Evolutionary conservation across 2,113 vertebrate species (phyloP), one percentile per base, ranked within the genome.

Genomic region (Pluvialis apricaria): DNA sequence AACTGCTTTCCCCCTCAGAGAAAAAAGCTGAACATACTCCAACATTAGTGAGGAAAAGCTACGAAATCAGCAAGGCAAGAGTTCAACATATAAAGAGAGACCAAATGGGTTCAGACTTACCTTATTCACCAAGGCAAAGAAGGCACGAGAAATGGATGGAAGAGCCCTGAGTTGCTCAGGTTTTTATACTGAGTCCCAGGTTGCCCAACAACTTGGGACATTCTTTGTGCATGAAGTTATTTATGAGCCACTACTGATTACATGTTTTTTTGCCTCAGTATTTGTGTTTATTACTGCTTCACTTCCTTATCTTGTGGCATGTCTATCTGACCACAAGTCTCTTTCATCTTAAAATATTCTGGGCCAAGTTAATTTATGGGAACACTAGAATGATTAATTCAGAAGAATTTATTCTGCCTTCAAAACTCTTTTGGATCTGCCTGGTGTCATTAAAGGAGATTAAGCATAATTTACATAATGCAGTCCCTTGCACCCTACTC

Each of bases 241-340:
- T 95, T 86, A 91, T 78, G 81, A 69, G 51, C 61, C 61, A 26
- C 19, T 26, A 55, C 87, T 94, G 95, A 97, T 97, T 94, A 96
- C 73, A 87, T 38, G 45, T 0, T 3, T 18, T 78, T 96, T 93
- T 64, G 5, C 94, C 87, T 84, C 81, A 66, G 52, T 75, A 90
- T 93, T 96, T 95, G 69, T 91, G n/a, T 58, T 82, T 71, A 60
- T 94, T 87, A 26, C 36, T 54, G 42, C 78, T 55, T 71, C 29
- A 24, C 90, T 97, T 97, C 96, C 96, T 93, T 91, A 96, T 97
- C 96, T 96, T 94, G 90, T 42, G 95, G 90, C 55, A 87, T 38
- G 73, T 75, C 45, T 95, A 95, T 96, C 94, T 96, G 82, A 84
- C 96, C 95, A 32, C 92, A 85, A 17, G 42, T 3, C 19, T 17